phyloP scores from a whole-genome alignment of 2,113 vertebrate species.

The Platycercus adscitus region DNA sequence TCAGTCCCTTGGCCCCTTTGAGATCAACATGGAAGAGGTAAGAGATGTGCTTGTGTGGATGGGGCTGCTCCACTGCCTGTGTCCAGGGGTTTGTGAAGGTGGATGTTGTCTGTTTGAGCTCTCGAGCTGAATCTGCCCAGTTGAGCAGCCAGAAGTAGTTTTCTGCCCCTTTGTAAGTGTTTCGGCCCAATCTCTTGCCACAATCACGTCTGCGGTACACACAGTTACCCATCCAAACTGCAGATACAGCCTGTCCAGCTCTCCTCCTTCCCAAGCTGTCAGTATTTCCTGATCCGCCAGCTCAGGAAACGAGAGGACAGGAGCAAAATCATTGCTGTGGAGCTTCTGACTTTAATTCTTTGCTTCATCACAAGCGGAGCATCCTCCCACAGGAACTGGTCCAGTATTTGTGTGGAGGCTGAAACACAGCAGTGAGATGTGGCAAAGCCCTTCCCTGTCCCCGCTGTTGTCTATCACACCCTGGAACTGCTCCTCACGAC shows the following conservation, averaged over 20 bases:
- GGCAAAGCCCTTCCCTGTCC: background rate
- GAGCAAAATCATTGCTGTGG: background rate
- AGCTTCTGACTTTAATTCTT: background rate
- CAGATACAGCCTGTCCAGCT: background rate
- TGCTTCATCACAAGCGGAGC: background rate
- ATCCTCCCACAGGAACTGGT: background rate
- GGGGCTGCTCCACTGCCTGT: background rate
- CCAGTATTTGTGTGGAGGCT: background rate
- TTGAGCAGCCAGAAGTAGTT: background rate
- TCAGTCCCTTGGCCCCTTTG: constrained; percentile 93
- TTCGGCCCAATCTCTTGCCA: background rate
- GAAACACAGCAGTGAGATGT: background rate
- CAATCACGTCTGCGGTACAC: background rate
- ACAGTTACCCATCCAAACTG: background rate
- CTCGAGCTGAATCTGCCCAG: background rate
- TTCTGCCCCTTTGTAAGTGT: background rate
- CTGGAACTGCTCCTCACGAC: background rate
- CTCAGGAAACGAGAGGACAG: background rate
- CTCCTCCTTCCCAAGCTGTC: background rate
- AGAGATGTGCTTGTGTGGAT: background rate
- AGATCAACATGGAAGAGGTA: constrained; percentile 99
- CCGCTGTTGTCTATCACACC: accelerated
- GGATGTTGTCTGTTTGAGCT: background rate
- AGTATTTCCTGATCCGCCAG: background rate
- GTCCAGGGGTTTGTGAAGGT: background rate